Evolutionary conservation across 2,888 invertebrate genomes (phyloP).

Genomic region (Apodemia hepburni): DNA sequence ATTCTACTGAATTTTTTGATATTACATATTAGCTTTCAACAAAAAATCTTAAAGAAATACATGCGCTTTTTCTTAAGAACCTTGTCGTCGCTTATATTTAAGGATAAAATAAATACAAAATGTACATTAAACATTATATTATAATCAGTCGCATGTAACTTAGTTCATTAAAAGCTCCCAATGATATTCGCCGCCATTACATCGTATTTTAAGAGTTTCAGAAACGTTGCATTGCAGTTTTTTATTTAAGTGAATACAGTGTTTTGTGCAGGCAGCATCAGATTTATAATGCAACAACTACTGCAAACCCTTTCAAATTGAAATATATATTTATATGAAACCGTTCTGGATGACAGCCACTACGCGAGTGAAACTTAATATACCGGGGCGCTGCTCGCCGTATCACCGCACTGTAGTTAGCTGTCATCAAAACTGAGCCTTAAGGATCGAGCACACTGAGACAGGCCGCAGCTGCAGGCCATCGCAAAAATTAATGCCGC

Average conservation of each 20-base stretch:
- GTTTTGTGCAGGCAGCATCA: not conserved
- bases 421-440: too few species aligned
- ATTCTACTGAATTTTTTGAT: too few species aligned
- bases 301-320: not conserved
- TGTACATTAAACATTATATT: constrained; percentile 24
- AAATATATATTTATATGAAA: not conserved
- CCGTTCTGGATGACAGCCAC: not conserved
- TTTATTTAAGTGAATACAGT: not conserved
- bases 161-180: constrained; percentile 49
- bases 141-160: constrained; percentile 48
- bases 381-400: not conserved
- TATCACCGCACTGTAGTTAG: too few species aligned
- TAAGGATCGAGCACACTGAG: too few species aligned
- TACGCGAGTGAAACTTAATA: not conserved
- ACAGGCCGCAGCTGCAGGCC: too few species aligned
- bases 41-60: not conserved
- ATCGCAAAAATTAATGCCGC: too few species aligned
- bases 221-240: not conserved
- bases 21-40: not conserved
- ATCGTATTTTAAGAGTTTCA: not conserved
- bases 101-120: constrained; percentile 7
- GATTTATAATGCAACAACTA: not conserved
- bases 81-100: constrained; percentile 1
- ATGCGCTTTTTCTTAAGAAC: not conserved
- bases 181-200: constrained; percentile 22